Base-by-base conservation (phyloP, 2,888 invertebrate genomes). In the Apamea anceps region DNA sequence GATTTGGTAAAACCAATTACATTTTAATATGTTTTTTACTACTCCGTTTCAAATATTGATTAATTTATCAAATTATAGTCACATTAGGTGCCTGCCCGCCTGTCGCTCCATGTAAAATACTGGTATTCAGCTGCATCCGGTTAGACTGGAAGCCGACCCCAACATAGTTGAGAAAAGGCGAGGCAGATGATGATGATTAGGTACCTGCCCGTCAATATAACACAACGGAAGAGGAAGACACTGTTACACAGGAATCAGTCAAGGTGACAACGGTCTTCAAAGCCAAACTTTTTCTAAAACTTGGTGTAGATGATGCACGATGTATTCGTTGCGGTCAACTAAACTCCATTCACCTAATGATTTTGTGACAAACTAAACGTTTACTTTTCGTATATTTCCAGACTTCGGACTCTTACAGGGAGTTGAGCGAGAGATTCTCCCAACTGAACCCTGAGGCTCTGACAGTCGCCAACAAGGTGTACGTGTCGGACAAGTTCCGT, bases 401-500 rank as follows among this genome's bases (percentile, higher is more conserved):
- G 94, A 75, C 88, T 15, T 75, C 88, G 18, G 86, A 90, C 0
- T 88, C 87, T 0, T 94, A 91, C 86, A 87, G 89, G 25, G 32
- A 79, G 0, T 84, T 94, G 8, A 93, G 89, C 77, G 72, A 87
- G 42, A 81, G 75, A 54, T 92, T 93, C 72, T 85, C 90, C 1
- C 76, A 84, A 2, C 84, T 94, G 88, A 90, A 93, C 84, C 88
- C 91, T 0, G 89, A 85, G 5, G 92, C 87, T 77, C 76, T 94
- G 72, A 91, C 91, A 0, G 86, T 94, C 21, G 93, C 93, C 48
- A 93, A 93, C 89, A 94, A 93, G 85, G 85, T 94, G 45, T 93
- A 92, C 84, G 91, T 94, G 8, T 82, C 89, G 1, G 37, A 92
- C 5, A 63, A 82, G 0, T 89, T 82, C 75, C 77, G 82, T 1